A percentile compares a stretch with the other conserved stretches of the same genome.
Evolutionary conservation across 2,888 invertebrate species (phyloP).

Genomic region (Slavum lentiscoides): DNA sequence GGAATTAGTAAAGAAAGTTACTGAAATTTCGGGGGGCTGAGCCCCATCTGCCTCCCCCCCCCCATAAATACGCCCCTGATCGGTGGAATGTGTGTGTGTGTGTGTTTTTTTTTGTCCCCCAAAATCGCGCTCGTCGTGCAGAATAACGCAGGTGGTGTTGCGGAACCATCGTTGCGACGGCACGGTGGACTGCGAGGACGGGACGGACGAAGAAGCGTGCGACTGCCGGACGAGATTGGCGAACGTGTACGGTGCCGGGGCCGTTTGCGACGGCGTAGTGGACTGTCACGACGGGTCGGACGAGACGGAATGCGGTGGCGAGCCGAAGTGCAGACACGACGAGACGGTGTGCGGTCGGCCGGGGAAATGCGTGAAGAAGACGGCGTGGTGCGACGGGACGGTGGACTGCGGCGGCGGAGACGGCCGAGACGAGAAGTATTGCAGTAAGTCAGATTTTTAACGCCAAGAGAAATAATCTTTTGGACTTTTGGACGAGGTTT

Average conservation of each 20-base stretch:
- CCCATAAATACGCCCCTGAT: too few species aligned
- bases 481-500: too few species aligned
- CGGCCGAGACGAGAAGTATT: conserved; percentile 78
- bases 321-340: conserved; percentile 64
- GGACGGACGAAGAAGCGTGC: conserved; percentile 76
- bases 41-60: too few species aligned
- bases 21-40: too few species aligned
- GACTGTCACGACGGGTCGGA: conserved; percentile 78
- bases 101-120: too few species aligned
- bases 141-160: conserved; percentile 70
- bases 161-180: conserved; percentile 69
- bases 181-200: conserved; percentile 78
- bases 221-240: conserved; percentile 72
- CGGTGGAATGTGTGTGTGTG: too few species aligned
- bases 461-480: too few species aligned
- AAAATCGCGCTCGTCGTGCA: conserved; percentile 58
- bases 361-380: conserved; percentile 67
- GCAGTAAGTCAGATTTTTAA: conserved; percentile 66
- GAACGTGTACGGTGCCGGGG: conserved; percentile 61
- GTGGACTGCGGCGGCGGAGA: conserved; percentile 67
- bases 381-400: conserved; percentile 69
- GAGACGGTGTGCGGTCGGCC: conserved; percentile 70
- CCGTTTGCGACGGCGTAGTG: conserved; percentile 74
- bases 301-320: conserved; percentile 61
- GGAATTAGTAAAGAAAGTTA: too few species aligned